Conservation (phyloP, 2,888 invertebrate species). For the Cephus spinipes region DNA sequence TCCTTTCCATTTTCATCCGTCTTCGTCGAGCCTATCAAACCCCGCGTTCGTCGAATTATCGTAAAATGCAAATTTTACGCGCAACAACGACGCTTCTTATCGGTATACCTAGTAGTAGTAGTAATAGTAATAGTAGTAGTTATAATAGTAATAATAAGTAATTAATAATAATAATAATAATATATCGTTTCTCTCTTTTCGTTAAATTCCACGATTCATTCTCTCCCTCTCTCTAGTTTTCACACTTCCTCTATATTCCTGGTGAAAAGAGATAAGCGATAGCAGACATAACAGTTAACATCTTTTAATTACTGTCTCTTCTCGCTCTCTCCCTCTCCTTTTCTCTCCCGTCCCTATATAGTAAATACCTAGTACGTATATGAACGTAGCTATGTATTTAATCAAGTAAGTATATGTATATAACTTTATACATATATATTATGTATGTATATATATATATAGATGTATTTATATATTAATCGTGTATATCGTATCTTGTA, state of each 20-base stretch:
- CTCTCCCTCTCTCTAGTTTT: background rate
- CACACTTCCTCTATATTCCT: background rate
- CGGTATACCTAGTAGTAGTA: constrained; percentile 19
- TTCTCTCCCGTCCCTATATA: constrained; percentile 11
- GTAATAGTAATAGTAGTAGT: constrained; percentile 13
- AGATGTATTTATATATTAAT: constrained; percentile 40
- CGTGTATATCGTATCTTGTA: constrained; percentile 38
- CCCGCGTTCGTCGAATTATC: constrained; percentile 18
- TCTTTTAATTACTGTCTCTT: constrained; percentile 10
- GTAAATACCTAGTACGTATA: too few relatives aligned
- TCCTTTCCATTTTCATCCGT: constrained; percentile 26
- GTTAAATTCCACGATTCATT: background rate
- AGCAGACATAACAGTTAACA: too few relatives aligned
- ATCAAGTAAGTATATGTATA: constrained; percentile 41
- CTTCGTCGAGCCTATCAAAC: constrained; percentile 55
- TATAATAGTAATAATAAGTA: constrained; percentile 18
- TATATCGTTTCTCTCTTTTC: constrained; percentile 8
- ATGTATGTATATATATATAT: constrained; percentile 30
- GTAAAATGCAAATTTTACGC: constrained; percentile 6
- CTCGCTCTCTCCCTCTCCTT: constrained; percentile 28
- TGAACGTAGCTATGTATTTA: too few relatives aligned
- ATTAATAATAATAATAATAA: constrained; percentile 5
- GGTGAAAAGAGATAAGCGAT: too few relatives aligned
- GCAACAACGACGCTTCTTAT: constrained; percentile 19
- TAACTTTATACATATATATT: constrained; percentile 26